Conservation (phyloP, 2,797 vertebrate species). For the Enteromius paludinosus region DNA sequence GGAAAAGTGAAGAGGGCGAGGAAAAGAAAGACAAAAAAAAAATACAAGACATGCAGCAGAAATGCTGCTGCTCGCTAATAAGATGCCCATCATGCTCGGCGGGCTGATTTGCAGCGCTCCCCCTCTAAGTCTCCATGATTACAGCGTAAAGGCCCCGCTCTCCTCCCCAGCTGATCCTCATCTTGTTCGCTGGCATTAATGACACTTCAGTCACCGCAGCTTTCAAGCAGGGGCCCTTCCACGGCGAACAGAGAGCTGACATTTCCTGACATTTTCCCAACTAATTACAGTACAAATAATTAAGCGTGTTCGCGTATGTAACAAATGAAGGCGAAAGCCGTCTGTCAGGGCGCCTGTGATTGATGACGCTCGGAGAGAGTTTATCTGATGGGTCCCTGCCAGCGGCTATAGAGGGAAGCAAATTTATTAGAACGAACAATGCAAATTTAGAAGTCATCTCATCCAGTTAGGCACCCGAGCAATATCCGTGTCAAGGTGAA, state of each 20-base stretch:
- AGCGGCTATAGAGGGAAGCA: conserved; percentile 90
- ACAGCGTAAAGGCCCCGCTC: conserved; percentile 91
- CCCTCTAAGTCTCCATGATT: conserved; percentile 92
- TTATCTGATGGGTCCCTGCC: conserved; percentile 99
- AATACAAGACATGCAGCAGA: conserved; percentile 79
- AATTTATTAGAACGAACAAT: conserved; percentile 99
- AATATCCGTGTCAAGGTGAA: conserved; percentile 99
- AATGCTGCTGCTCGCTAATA: conserved; percentile 91
- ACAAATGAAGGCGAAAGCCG: conserved; percentile 99
- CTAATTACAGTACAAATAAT: conserved; percentile 99
- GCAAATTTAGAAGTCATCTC: conserved; percentile 99
- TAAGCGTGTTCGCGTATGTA: conserved; percentile 99
- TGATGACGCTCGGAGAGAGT: conserved; percentile 99
- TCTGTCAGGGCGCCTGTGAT: conserved; percentile 94
- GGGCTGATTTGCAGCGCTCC: conserved; percentile 83
- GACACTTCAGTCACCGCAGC: conserved; percentile 98
- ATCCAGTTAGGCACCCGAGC: conserved; percentile 98
- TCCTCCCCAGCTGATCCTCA: conserved; percentile 91
- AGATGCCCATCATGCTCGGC: conserved; percentile 91
- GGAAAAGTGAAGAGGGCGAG: conserved; percentile 72
- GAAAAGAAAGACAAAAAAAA: conserved; percentile 49
- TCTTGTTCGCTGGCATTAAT: conserved; percentile 99
- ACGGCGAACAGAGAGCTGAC: conserved; percentile 98
- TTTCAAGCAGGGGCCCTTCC: conserved; percentile 97
- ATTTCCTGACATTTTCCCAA: conserved; percentile 99